Evolutionary conservation across 2,888 invertebrate genomes (phyloP).

Genomic region (Luperina nickerlii): DNA sequence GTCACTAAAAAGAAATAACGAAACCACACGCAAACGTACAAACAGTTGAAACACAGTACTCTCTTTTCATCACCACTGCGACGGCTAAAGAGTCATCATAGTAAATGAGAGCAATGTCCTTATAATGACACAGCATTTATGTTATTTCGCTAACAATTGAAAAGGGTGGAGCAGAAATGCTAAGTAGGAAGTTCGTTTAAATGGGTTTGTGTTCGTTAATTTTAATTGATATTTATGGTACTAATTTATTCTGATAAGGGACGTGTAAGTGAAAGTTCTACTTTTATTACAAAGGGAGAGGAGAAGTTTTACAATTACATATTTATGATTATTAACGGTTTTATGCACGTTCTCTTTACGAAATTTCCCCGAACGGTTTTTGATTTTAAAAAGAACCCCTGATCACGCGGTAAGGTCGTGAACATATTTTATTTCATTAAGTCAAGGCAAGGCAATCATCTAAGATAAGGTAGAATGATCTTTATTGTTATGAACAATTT

Average conservation of each 20-base stretch:
- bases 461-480: no score
- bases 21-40: neutral
- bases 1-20: neutral
- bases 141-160: conserved; percentile 70
- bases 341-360: neutral
- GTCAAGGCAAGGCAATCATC: no score
- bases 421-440: neutral
- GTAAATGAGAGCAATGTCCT: conserved; percentile 44
- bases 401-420: neutral
- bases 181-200: conserved; percentile 78
- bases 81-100: conserved; percentile 26
- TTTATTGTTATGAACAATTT: no score
- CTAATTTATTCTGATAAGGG: conserved; percentile 73
- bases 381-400: neutral
- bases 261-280: conserved; percentile 55
- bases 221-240: conserved; percentile 83
- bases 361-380: neutral
- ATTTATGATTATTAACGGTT: conserved; percentile 7
- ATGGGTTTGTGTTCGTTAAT: conserved; percentile 78
- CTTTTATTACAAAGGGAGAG: conserved; percentile 11
- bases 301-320: neutral
- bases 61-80: neutral
- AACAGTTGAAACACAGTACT: conserved; percentile 2
- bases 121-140: conserved; percentile 41
- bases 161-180: conserved; percentile 70